Evolutionary conservation across 2,888 invertebrate species (phyloP).

Genomic region (Aphrophora alni): DNA sequence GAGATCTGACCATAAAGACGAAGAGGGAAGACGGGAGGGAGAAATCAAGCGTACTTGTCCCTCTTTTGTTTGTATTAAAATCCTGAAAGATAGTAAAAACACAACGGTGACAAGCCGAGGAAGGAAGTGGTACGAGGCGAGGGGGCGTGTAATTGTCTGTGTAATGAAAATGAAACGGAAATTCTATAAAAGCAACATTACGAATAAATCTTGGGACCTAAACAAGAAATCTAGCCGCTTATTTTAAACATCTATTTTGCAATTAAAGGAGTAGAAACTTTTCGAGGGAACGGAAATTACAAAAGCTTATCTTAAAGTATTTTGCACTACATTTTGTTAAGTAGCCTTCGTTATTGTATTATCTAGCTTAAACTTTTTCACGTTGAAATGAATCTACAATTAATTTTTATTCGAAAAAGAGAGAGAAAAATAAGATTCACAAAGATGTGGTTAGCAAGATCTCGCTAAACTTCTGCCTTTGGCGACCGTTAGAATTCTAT

Average conservation of each 20-base stretch:
- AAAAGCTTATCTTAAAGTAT: neutral
- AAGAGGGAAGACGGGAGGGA: constrained; percentile 14
- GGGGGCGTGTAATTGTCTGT: neutral
- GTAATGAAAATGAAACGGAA: constrained; percentile 33
- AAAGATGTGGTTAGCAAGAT: neutral
- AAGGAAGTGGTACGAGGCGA: neutral
- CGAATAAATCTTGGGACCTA: neutral
- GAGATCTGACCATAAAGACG: constrained; percentile 37
- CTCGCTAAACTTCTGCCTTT: too few relatives aligned
- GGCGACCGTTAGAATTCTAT: too few relatives aligned
- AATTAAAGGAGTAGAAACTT: constrained; percentile 5
- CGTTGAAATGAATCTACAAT: neutral
- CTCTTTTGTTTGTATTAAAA: constrained; percentile 35
- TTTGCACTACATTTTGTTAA: neutral
- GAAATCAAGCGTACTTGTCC: neutral
- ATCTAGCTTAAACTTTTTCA: neutral
- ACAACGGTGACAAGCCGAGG: constrained; percentile 25
- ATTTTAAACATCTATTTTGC: neutral
- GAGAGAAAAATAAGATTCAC: neutral
- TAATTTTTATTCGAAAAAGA: neutral
- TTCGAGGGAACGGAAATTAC: neutral
- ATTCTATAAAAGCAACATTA: constrained; percentile 16
- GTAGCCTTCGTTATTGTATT: neutral
- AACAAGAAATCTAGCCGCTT: neutral
- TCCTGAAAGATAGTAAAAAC: constrained; percentile 36